Percentiles rank a stretch among this genome's conserved stretches.
phyloP scores from a whole-genome alignment of 2,888 invertebrate genomes.

The Leucophenga montana region DNA sequence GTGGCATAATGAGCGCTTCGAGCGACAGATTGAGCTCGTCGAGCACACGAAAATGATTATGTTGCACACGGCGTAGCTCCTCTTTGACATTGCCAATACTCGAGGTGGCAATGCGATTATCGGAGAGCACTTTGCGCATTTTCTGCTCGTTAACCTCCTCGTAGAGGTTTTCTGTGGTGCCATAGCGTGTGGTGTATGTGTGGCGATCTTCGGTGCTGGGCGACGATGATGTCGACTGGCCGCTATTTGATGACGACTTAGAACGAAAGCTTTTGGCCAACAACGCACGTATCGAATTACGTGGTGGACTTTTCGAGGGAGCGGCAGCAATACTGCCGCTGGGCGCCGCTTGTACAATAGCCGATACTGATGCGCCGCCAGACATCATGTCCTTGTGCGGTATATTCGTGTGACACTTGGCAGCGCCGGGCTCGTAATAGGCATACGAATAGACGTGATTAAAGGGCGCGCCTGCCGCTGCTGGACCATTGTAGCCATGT shows the following conservation, averaged over 20 bases:
- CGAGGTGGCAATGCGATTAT: constrained; percentile 78
- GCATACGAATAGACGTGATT: constrained; percentile 85
- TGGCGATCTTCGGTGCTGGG: constrained; percentile 74
- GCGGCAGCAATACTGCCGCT: constrained; percentile 40
- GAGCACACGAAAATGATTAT: constrained; percentile 86
- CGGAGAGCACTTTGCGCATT: constrained; percentile 72
- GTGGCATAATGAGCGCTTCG: constrained; percentile 92
- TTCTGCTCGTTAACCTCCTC: constrained; percentile 73
- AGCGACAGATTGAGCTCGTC: constrained; percentile 90
- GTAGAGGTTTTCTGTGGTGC: constrained; percentile 81
- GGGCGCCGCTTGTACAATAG: constrained; percentile 44
- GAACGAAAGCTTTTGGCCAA: constrained; percentile 71
- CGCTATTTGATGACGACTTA: constrained; percentile 62
- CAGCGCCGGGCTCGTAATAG: constrained; percentile 83
- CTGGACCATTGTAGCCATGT: constrained; percentile 49
- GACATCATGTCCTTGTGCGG: constrained; percentile 69
- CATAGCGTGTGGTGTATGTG: constrained; percentile 84
- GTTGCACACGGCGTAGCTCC: constrained; percentile 88
- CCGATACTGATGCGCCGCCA: constrained; percentile 28
- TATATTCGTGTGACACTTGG: constrained; percentile 78
- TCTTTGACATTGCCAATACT: constrained; percentile 84
- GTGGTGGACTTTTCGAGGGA: constrained; percentile 71
- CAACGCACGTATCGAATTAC: constrained; percentile 70
- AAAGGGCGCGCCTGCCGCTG: constrained; percentile 52
- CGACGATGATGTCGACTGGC: constrained; percentile 66